phyloP scores from a whole-genome alignment of 1,140 invertebrate genomes.

The Rhyacophila brunnea region DNA sequence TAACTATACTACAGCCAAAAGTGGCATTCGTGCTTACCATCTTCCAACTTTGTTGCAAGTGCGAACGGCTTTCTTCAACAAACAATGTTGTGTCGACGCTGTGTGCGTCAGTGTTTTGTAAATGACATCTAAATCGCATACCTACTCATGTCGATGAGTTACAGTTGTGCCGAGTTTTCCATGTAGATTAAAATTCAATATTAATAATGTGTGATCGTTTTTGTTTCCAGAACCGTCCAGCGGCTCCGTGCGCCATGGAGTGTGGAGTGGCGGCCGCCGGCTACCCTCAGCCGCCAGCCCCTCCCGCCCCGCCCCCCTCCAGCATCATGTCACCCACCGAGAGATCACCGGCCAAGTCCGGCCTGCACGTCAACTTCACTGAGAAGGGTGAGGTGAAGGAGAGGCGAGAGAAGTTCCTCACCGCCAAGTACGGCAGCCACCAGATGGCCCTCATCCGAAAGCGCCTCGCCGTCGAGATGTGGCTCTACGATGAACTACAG shows the following conservation, averaged over 20 bases:
- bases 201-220: not conserved
- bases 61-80: too few species aligned
- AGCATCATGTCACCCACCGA: slow-evolving; percentile 58
- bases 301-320: slow-evolving; percentile 33
- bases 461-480: slow-evolving; percentile 92
- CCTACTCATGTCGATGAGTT: too few species aligned
- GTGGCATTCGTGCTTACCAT: too few species aligned
- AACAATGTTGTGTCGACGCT: too few species aligned
- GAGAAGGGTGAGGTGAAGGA: slow-evolving; percentile 84
- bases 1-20: too few species aligned
- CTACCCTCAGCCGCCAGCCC: slow-evolving; percentile 11
- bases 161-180: too few species aligned
- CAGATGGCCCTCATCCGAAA: slow-evolving; percentile 96
- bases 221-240: slow-evolving; percentile 28
- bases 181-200: not conserved
- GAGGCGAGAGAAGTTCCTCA: slow-evolving; percentile 89
- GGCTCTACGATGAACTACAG: slow-evolving; percentile 93
- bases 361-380: slow-evolving; percentile 84
- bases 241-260: slow-evolving; percentile 41
- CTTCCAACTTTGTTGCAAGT: too few species aligned
- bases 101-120: too few species aligned
- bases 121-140: too few species aligned
- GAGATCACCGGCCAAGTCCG: slow-evolving; percentile 72
- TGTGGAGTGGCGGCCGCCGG: slow-evolving; percentile 41
- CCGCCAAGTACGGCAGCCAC: slow-evolving; percentile 94